Evolutionary conservation across 23 tunicate species (phyloP).

Genomic region (Trididemnum nubilum): DNA sequence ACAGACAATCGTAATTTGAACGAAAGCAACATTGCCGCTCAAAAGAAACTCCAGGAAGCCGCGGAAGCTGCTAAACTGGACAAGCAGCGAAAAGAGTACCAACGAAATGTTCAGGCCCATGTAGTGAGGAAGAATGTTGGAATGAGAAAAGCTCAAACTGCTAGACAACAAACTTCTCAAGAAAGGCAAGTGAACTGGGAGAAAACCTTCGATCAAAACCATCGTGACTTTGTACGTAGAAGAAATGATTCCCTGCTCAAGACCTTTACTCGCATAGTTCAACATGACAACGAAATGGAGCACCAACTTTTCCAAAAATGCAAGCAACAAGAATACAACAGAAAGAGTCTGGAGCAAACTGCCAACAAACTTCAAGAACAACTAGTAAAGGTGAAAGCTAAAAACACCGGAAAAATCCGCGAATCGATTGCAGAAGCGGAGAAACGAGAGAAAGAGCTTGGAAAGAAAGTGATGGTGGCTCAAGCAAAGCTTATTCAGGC

Average conservation of each 20-base stretch:
- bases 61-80: conserved; percentile 78
- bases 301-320: conserved; percentile 77
- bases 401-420: conserved; percentile 65
- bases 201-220: conserved; percentile 68
- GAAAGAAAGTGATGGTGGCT: conserved; percentile 49
- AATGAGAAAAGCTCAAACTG: conserved; percentile 54
- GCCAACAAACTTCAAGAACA: conserved; percentile 69
- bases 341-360: conserved; percentile 76
- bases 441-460: conserved; percentile 43
- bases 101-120: conserved; percentile 89
- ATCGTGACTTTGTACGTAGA: conserved; percentile 66
- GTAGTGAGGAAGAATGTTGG: conserved; percentile 66
- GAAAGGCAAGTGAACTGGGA: conserved; percentile 70
- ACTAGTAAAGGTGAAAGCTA: conserved; percentile 30
- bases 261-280: conserved; percentile 69
- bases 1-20: conserved; percentile 77
- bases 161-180: conserved; percentile 46
- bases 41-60: conserved; percentile 91
- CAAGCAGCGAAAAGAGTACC: conserved; percentile 73
- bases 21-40: conserved; percentile 82
- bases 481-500: conserved; percentile 57
- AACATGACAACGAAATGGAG: conserved; percentile 71
- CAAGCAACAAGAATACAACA: conserved; percentile 52
- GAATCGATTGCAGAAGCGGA: conserved; percentile 45
- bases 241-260: conserved; percentile 69